A percentile compares a stretch with the other conserved stretches of the same genome.
Conservation (phyloP, 2,797 vertebrate genomes). For the Podarcis siculus region DNA sequence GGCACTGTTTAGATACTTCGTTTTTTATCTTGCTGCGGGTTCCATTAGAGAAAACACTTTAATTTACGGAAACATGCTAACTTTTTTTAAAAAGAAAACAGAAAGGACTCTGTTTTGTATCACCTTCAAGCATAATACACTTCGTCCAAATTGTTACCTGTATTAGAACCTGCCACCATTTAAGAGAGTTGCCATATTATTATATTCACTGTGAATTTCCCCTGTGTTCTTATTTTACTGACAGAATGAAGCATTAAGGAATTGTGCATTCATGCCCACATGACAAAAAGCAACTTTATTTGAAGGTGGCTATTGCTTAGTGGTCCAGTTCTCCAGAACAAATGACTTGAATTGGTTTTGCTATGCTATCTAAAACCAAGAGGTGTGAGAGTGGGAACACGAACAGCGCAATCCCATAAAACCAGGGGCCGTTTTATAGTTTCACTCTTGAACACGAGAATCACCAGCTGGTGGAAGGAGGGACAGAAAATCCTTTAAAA, state of each 20-base stretch:
- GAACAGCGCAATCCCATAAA: slow-evolving; percentile 4
- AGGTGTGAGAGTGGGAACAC: slow-evolving; percentile 17
- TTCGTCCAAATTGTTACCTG: slow-evolving; percentile 1
- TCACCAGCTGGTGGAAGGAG: background rate
- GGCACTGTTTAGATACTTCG: slow-evolving; percentile 24
- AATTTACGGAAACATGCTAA: background rate
- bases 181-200: background rate
- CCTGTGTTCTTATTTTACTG: slow-evolving; percentile 7
- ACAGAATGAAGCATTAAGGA: slow-evolving; percentile 11
- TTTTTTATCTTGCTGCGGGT: slow-evolving; percentile 27
- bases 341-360: background rate
- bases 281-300: slow-evolving; percentile 2
- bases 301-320: background rate
- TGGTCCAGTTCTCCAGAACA: background rate
- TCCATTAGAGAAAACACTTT: background rate
- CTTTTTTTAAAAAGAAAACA: background rate
- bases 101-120: background rate
- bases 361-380: background rate
- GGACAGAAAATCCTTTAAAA: background rate
- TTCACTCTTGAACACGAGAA: slow-evolving; percentile 1
- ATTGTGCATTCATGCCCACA: slow-evolving; percentile 16
- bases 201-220: accelerated
- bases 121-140: background rate
- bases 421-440: background rate
- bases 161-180: background rate